Base-by-base conservation (phyloP, 2,888 invertebrate species). In the Protophormia terraenovae region DNA sequence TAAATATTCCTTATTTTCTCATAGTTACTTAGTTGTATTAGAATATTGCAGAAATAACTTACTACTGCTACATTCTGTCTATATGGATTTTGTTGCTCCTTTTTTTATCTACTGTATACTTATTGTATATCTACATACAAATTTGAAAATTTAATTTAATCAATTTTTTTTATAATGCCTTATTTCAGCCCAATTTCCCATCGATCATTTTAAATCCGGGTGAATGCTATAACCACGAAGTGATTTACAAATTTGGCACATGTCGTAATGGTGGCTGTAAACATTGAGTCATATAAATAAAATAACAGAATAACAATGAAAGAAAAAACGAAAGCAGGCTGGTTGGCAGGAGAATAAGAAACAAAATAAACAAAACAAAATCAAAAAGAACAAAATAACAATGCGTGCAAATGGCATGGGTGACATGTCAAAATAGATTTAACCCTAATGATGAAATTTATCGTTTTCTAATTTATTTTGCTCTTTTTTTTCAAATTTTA, bases 161-260 rank as follows among this genome's bases (percentile, higher is more conserved):
- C 50, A 73, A 67, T 69, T 73, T 66, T 69, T 73, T 66, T 32
- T 55, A 35, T 41, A n/a, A 8, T 72, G 16, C 75, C 79, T 80
- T 87, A 88, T 95, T 94, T 71, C 93, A 96, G 96, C 93, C 92
- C 88, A 95, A 96, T 88, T 97, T 97, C 88, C 97, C 97, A 1
- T 95, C 94, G 78, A 94, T 95, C 5, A 94, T 97, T 64, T 89
- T 97, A 60, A 94, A 95, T 88, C 97, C 97, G 12, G 96, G 96
- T 1, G 94, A 96, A 88, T 93, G 93, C 1, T 97, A 97, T 90
- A 91, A 93, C 24, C 97, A 97, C 89, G 94, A 93, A 83, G 95
- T 96, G 50, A 94, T 95, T 81, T 97, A 96, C 91, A 96, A 95
- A 93, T 97, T 96, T 91, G 96, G 96, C 76, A 69, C 79, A 71